Conservation (phyloP, 1,140 invertebrate species). For the Fopius arisanus region DNA sequence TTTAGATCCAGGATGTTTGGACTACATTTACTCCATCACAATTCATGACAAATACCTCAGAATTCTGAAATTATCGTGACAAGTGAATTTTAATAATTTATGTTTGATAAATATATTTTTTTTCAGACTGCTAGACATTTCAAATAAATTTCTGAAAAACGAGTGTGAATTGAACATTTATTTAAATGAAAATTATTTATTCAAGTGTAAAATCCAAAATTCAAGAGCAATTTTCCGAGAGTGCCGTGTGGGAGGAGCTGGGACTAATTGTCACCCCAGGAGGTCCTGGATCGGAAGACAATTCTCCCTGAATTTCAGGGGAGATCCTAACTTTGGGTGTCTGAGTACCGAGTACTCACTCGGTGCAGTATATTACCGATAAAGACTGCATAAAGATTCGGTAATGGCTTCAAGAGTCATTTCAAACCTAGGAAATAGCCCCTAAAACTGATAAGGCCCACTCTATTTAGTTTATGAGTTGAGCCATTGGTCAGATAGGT, state of each 20-base stretch:
- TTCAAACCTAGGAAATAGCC: conserved; percentile 18
- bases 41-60: not conserved
- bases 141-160: too few relatives aligned
- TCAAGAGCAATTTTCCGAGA: too few relatives aligned
- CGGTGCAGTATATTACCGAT: not conserved
- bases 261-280: not conserved
- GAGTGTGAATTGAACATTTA: too few relatives aligned
- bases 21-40: not conserved
- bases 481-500: too few relatives aligned
- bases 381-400: conserved; percentile 13
- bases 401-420: conserved; percentile 18
- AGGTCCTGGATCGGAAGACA: not conserved
- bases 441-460: conserved; percentile 22
- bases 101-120: too few relatives aligned
- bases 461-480: too few relatives aligned
- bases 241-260: not conserved
- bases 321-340: not conserved
- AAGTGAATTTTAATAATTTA: too few relatives aligned
- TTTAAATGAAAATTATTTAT: too few relatives aligned
- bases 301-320: not conserved
- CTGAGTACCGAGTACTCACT: not conserved
- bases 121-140: too few relatives aligned
- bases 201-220: too few relatives aligned
- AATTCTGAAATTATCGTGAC: too few relatives aligned
- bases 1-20: not conserved